A percentile compares a stretch with the other conserved stretches of the same genome.
phyloP scores from a whole-genome alignment of 2,113 vertebrate species.

The Corythoichthys intestinalis region DNA sequence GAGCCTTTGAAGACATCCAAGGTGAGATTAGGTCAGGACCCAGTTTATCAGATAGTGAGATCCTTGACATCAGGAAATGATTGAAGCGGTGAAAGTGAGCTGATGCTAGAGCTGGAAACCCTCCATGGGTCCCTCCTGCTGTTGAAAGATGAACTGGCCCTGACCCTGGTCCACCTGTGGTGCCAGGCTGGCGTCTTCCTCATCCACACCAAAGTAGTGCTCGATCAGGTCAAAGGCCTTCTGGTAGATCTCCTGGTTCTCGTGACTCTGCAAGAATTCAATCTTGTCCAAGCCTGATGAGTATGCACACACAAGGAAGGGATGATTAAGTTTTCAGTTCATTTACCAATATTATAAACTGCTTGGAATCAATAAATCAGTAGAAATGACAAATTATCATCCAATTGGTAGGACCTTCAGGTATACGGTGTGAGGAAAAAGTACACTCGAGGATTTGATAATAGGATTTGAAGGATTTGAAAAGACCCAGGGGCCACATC shows the following conservation, averaged over 20 bases:
- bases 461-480: too few relatives aligned
- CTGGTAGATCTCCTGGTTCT: conserved; percentile 99
- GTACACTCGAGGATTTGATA: too few relatives aligned
- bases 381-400: not conserved
- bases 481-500: too few relatives aligned
- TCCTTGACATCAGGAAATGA: not conserved
- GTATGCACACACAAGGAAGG: not conserved
- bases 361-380: not conserved
- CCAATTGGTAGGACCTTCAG: not conserved
- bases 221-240: conserved; percentile 97
- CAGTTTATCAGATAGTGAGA: conserved; percentile 7
- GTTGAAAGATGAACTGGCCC: conserved; percentile 88
- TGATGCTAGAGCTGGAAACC: conserved; percentile 83
- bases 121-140: conserved; percentile 85
- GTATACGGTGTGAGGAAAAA: too few relatives aligned
- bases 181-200: conserved; percentile 82
- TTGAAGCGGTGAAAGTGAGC: not conserved
- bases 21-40: conserved; percentile 2
- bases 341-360: not conserved
- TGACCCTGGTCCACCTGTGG: conserved; percentile 88
- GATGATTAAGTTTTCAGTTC: not conserved
- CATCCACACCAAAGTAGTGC: conserved; percentile 91
- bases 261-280: conserved; percentile 96
- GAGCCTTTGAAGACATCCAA: conserved; percentile 8
- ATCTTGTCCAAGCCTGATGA: conserved; percentile 91